Percentiles rank a stretch among this genome's conserved stretches.
Evolutionary conservation across 2,888 invertebrate species (phyloP).

Genomic region (Eupithecia tripunctaria): DNA sequence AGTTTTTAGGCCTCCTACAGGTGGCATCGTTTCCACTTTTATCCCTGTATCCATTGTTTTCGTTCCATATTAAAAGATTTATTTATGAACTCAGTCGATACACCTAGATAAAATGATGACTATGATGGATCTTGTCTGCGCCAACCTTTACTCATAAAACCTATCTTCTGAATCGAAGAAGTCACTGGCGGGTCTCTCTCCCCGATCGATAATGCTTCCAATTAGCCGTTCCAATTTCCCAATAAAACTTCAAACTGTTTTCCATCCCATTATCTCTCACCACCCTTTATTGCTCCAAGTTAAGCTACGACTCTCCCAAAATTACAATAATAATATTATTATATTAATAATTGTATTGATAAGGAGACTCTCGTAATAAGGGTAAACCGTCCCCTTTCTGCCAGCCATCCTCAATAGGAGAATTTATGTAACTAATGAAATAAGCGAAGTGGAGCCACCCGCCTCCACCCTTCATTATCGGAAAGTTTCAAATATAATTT

Average conservation of each 20-base stretch:
- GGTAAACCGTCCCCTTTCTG: constrained; percentile 84
- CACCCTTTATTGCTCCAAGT: constrained; percentile 83
- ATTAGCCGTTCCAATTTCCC: constrained; percentile 83
- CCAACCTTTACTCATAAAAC: constrained; percentile 2
- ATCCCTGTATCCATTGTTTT: no score
- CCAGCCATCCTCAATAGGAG: constrained; percentile 84
- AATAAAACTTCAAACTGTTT: constrained; percentile 85
- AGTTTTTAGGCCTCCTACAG: no score
- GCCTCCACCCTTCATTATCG: constrained; percentile 82
- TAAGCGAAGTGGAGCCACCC: constrained; percentile 80
- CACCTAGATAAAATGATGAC: not conserved
- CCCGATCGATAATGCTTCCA: constrained; percentile 81
- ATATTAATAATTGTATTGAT: constrained; percentile 85
- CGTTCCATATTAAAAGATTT: no score
- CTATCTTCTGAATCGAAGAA: constrained; percentile 12
- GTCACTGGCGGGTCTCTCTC: constrained; percentile 57
- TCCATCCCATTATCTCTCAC: constrained; percentile 84
- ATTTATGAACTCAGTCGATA: not conserved
- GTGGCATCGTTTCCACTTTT: no score
- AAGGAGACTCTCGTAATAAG: constrained; percentile 85
- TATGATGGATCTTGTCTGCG: not conserved
- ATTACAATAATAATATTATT: constrained; percentile 85
- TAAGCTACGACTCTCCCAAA: constrained; percentile 82
- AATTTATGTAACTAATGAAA: constrained; percentile 85
- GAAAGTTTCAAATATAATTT: constrained; percentile 85